These are phyloP conservation scores for Eupithecia tripunctaria DNA, from an alignment of 2,888 invertebrate genomes.

Conservation along the genomic window DNA sequence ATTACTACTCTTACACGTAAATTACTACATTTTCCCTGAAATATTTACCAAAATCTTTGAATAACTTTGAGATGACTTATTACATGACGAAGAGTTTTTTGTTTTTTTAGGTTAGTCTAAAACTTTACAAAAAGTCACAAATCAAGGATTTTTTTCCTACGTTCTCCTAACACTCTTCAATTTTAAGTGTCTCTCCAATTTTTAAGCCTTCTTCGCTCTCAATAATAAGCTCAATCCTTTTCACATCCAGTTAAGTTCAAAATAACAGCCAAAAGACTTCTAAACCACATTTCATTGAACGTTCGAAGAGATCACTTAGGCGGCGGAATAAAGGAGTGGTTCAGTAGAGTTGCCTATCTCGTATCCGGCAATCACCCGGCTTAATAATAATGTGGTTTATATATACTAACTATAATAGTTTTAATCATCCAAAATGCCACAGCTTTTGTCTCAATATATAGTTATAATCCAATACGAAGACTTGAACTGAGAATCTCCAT, in stretches of 20 bases:
- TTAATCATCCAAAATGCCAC: not conserved
- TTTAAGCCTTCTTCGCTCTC: conserved; percentile 32
- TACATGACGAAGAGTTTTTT: too few species aligned
- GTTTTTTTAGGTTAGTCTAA: too few species aligned
- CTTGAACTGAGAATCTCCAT: too few species aligned
- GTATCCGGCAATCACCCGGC: conserved; percentile 8
- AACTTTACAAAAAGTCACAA: not conserved
- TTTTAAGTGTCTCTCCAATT: too few species aligned
- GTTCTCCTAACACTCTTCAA: not conserved
- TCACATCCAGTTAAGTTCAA: conserved; percentile 50
- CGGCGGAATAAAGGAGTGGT: conserved; percentile 42
- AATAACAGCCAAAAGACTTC: conserved; percentile 53
- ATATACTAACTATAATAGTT: too few species aligned
- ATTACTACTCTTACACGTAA: too few species aligned
- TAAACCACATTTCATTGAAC: conserved; percentile 54
- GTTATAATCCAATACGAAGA: too few species aligned
- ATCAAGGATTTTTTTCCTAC: not conserved
- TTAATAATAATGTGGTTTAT: too few species aligned
- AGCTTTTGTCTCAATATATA: too few species aligned
- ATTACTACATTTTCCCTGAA: too few species aligned
- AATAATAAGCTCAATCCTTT: conserved; percentile 33
- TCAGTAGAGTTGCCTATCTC: not conserved
- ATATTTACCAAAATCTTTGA: too few species aligned
- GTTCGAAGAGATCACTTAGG: conserved; percentile 52
- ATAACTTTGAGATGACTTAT: too few species aligned